Evolutionary conservation across 2,888 invertebrate genomes (phyloP).

Genomic region (Baccha elongata): DNA sequence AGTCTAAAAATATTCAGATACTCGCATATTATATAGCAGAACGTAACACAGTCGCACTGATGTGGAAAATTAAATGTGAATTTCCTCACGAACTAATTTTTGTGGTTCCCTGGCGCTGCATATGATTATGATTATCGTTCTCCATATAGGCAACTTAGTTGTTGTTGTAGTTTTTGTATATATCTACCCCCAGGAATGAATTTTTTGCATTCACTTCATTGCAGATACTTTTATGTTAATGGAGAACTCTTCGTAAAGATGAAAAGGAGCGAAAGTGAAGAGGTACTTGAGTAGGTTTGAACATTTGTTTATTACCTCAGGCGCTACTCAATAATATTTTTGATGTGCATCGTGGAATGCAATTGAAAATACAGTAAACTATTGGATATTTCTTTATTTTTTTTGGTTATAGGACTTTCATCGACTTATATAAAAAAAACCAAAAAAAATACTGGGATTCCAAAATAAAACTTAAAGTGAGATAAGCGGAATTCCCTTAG

Average conservation of each 20-base stretch:
- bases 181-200: slow-evolving; percentile 41
- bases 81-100: slow-evolving; percentile 54
- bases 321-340: slow-evolving; percentile 51
- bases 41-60: slow-evolving; percentile 65
- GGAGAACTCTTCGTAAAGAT: slow-evolving; percentile 33
- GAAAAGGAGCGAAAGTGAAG: slow-evolving; percentile 31
- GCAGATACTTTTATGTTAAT: slow-evolving; percentile 12
- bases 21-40: slow-evolving; percentile 48
- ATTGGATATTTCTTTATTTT: neutral
- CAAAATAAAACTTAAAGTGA: neutral
- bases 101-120: slow-evolving; percentile 39
- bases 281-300: slow-evolving; percentile 36
- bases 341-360: slow-evolving; percentile 47
- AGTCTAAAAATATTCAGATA: slow-evolving; percentile 66
- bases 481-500: too few relatives aligned
- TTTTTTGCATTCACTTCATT: slow-evolving; percentile 1
- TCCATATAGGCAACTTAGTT: slow-evolving; percentile 32
- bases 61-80: slow-evolving; percentile 73
- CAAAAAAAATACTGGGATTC: neutral
- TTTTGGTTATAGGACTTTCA: slow-evolving; percentile 17
- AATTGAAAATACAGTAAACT: slow-evolving; percentile 30
- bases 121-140: slow-evolving; percentile 66
- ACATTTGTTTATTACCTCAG: slow-evolving; percentile 56
- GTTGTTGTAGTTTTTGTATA: slow-evolving; percentile 10
- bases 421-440: neutral